Conservation (phyloP, 1,140 invertebrate genomes). For the Drosophila suzukii region DNA sequence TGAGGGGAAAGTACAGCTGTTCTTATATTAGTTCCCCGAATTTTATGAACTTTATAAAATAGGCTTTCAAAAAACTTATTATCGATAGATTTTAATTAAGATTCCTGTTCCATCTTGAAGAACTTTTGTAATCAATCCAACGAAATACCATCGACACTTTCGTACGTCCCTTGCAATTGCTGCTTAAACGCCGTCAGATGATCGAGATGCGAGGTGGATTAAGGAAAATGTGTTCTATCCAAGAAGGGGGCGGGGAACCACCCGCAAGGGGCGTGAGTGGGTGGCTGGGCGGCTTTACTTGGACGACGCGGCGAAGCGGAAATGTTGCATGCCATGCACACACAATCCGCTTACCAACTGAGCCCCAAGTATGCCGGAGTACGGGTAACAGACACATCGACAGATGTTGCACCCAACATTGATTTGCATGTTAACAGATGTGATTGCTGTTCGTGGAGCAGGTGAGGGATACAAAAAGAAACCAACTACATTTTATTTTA, state of each 20-base stretch:
- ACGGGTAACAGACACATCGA: constrained; percentile 2
- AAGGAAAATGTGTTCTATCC: constrained; percentile 6
- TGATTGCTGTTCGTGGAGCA: constrained; percentile 10
- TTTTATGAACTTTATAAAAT: too few relatives aligned
- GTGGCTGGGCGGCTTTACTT: not conserved
- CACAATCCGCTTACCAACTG: constrained; percentile 23
- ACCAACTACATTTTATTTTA: not conserved
- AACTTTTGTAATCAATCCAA: too few relatives aligned
- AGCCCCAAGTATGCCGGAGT: not conserved
- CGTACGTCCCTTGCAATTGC: not conserved
- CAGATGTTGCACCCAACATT: constrained; percentile 40
- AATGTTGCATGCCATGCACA: constrained; percentile 56
- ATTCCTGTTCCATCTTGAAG: too few relatives aligned
- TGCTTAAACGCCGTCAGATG: not conserved
- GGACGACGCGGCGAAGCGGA: constrained; percentile 26
- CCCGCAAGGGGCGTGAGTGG: not conserved
- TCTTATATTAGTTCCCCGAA: too few relatives aligned
- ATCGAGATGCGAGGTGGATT: constrained; percentile 1
- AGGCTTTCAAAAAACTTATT: too few relatives aligned
- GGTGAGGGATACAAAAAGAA: not conserved
- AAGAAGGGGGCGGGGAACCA: not conserved
- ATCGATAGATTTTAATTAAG: too few relatives aligned
- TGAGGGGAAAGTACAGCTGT: too few relatives aligned
- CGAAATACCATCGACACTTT: not conserved
- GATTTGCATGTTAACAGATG: constrained; percentile 56